Base-by-base conservation (phyloP, 2,797 vertebrate genomes). In the Rhinatrema bivittatum region DNA sequence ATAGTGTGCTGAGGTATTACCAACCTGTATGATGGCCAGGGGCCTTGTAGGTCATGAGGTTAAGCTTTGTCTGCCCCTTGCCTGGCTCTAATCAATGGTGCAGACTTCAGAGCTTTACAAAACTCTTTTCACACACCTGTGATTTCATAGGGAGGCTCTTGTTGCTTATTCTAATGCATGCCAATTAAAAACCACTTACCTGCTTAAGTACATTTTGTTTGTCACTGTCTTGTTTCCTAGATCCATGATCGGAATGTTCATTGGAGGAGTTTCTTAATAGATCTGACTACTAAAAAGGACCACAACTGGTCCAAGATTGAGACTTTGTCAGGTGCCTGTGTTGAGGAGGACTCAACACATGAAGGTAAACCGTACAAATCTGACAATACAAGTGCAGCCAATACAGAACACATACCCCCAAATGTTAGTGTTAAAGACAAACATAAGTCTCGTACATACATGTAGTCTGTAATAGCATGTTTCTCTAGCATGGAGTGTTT, bases 281-380 rank as follows among this genome's bases (percentile, higher is more conserved):
- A 78, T 18, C 71, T 79, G 10, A 64, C 69, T 1, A 36, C 53
- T 5, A 79, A 72, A 32, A 76, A 75, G 26, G 35, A 70, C 41
- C 70, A 75, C n/a, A 78, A 78, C 0, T 78, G 74, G 72, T 74
- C 71, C 46, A 78, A 72, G 53, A 79, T 78, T 20, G 55, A 72
- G 25, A 53, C 60, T 0, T 44, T 69, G 1, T 40, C 17, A 0
- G 54, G 39, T 18, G 25, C 12, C 0, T 24, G 9, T 3, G 2
- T 0, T 0, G 29, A 18, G 12, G 53, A 53, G 5, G 41, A 36
- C 16, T 13, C 53, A 0, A 1, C 2, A 1, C 29, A 2, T 0
- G 31, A 19, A 7, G 32, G 52, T 31, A 47, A 48, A 18, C 19
- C 35, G 6, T 20, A 32, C 7, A 43, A 54, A 43, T 30, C 59